These are phyloP conservation scores for Oligia fasciuncula DNA, from an alignment of 2,888 invertebrate species.

Conservation along the genomic window DNA sequence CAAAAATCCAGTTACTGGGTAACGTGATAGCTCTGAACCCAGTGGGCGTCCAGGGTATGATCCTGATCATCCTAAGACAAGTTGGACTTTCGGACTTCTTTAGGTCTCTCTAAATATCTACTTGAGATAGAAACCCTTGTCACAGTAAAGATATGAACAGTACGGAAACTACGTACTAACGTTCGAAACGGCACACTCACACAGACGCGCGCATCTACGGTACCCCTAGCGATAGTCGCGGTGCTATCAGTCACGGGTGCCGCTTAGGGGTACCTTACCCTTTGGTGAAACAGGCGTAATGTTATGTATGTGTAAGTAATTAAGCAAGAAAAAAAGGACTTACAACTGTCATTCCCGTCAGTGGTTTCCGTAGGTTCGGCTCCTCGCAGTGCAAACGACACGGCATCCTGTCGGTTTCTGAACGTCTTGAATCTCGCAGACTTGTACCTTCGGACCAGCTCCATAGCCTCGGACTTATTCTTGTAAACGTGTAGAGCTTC, in stretches of 20 bases:
- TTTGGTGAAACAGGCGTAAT: too few species aligned
- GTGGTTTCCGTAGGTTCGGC: slow-evolving; percentile 88
- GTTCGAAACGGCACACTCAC: too few species aligned
- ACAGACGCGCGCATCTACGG: too few species aligned
- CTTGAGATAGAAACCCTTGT: neutral
- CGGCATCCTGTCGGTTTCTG: slow-evolving; percentile 93
- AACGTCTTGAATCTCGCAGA: slow-evolving; percentile 95
- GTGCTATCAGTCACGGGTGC: too few species aligned
- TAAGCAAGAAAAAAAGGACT: slow-evolving; percentile 63
- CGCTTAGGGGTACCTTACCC: too few species aligned
- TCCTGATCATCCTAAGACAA: neutral
- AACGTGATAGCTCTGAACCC: too few species aligned
- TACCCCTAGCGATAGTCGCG: too few species aligned
- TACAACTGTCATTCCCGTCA: slow-evolving; percentile 86
- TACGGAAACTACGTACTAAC: too few species aligned
- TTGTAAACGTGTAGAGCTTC: slow-evolving; percentile 91
- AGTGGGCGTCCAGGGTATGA: too few species aligned
- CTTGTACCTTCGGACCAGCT: slow-evolving; percentile 93
- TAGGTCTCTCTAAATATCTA: neutral
- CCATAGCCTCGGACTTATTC: slow-evolving; percentile 93
- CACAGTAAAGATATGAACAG: too few species aligned
- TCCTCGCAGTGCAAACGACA: slow-evolving; percentile 93
- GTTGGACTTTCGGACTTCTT: neutral
- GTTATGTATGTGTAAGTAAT: neutral
- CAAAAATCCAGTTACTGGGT: too few species aligned